Base-by-base conservation (phyloP, 2,113 vertebrate genomes). In the Microtus pennsylvanicus region DNA sequence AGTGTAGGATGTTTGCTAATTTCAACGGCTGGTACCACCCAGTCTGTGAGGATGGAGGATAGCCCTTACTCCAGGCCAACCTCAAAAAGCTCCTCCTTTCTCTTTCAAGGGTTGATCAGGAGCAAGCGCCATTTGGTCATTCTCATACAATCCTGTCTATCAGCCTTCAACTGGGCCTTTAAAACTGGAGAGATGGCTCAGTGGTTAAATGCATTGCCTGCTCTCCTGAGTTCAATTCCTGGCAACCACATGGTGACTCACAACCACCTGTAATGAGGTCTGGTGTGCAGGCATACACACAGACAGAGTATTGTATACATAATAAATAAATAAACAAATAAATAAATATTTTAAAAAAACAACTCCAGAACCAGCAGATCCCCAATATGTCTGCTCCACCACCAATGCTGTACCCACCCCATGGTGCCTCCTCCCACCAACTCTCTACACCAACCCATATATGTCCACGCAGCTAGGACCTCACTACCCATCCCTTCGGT, bases 301-400 rank as follows among this genome's bases (percentile, higher is more conserved):
- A 45, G 45, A 45, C 45, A 45, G 45, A 45, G 5, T 45, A 45
- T 45, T 45, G 45, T 45, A 45, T 45, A 45, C 45, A 45, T 45
- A 45, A 45, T 45, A 45, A 45, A 5, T 45, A 45, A 45, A 5
- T 45, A 45, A 45, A 0, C 12, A 50, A 50, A 13, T 50, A 50
- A 50, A 13, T 50, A 50, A 50, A 50, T 50, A 11, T 50, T 50
- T 50, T 0, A 50, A 50, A 50, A 50, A 11, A 50, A 50, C 50
- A 50, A 50, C 1, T 74, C 33, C 76, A 76, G 63, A 47, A 19
- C 63, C 88, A 21, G 58, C 42, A 45, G 21, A 17, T 19, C 28
- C 4, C 11, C 3, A 2, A 1, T 4, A 0, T 6, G 1, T 16
- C 30, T 7, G 21, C 26, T 1, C 5, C 6, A 7, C 21, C 17